phyloP scores from a whole-genome alignment of 1,140 invertebrate species.

The Meteorus sp. region DNA sequence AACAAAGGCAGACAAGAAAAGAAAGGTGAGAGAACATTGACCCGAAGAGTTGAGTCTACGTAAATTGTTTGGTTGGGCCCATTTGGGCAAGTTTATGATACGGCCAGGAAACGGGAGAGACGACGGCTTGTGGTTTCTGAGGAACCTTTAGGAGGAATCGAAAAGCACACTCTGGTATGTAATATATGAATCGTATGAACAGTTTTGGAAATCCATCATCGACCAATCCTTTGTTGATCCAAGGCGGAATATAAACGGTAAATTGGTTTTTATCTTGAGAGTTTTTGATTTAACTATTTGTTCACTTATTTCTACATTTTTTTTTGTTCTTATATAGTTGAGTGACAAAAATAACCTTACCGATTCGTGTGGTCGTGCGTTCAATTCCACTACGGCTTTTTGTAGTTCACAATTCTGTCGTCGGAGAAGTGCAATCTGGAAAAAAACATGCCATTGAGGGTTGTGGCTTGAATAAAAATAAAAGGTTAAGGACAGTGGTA shows the following conservation, averaged over 20 bases:
- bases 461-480: not conserved
- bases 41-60: not conserved
- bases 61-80: not conserved
- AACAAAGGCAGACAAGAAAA: too few relatives aligned
- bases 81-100: not conserved
- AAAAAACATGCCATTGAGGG: constrained; percentile 16
- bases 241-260: constrained; percentile 44
- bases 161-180: not conserved
- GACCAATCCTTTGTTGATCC: constrained; percentile 47
- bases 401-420: constrained; percentile 53
- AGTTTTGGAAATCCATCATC: too few relatives aligned
- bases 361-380: constrained; percentile 43
- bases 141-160: not conserved
- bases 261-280: constrained; percentile 38
- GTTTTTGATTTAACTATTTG: not conserved
- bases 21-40: too few relatives aligned
- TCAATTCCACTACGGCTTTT: constrained; percentile 47
- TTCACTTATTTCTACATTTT: too few relatives aligned
- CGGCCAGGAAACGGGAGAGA: constrained; percentile 9
- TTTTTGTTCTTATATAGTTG: not conserved
- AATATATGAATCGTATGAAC: too few relatives aligned
- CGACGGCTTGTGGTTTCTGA: not conserved
- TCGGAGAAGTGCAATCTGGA: constrained; percentile 48
- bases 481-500: not conserved
- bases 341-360: constrained; percentile 38